Base-by-base conservation (phyloP, 1,140 invertebrate genomes). In the Megalopta genalis region DNA sequence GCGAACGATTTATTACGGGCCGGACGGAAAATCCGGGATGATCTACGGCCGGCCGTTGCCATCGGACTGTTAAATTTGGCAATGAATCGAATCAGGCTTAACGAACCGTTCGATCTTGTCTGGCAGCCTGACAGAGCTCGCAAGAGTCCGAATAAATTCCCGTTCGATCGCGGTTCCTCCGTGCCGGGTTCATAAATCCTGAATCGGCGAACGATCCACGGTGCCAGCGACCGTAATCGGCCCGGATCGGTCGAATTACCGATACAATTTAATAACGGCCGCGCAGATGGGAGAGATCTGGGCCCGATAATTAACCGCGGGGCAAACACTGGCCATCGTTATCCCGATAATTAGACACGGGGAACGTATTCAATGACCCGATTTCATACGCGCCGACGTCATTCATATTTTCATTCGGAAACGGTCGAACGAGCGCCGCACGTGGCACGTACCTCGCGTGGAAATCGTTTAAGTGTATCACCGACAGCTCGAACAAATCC, bases 391-490 rank as follows among this genome's bases (percentile, higher is more conserved):
- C n/a, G 42, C 12, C 10, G 14, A 32, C 60, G 42, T 37, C 27
- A 12, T 25, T 67, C 3, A 42, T 42, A 21, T 65, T 42, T 42
- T 18, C 18, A 2, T 21, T 32, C 18, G 10, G 49, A 37, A 52
- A 49, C 25, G 39, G 8, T 57, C n/a, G 7, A 5, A 39, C 5
- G 14, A 23, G 7, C 25, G 2, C n/a, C 25, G 6, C 39, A 9
- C 16, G 25, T 25, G 4, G 0, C 91, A 32, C 93, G 3, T 91
- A 95, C 94, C 96, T 95, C 7, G 96, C 96, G 89, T 97, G 96
- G 83, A 97, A 95, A 90, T 97, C 97, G 90, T 97, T 97, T 52
- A 96, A 94, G 88, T 97, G 97, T 71, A 97, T 93, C 16, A 97
- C 94, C 32, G 96, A 95, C n/a, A 97, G 86, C 57, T 96, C 94